Evolutionary conservation across 2,113 vertebrate species (phyloP).

Genomic region (Echinops telfairi): DNA sequence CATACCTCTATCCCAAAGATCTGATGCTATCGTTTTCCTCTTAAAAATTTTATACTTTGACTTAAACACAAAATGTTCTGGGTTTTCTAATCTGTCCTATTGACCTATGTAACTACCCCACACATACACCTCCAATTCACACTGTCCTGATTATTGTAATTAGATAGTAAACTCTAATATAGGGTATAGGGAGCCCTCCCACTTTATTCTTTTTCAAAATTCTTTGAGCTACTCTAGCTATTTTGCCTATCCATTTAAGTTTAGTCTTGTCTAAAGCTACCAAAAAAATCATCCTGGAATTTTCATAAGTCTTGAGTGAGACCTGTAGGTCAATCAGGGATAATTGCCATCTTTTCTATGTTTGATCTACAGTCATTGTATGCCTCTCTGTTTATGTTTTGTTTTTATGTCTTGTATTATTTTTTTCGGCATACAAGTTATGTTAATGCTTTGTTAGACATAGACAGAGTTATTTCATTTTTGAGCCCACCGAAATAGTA

Average conservation of each 20-base stretch:
- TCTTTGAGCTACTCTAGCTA: neutral
- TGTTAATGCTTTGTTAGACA: slow-evolving; percentile 35
- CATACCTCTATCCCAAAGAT: neutral
- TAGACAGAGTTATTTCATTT: neutral
- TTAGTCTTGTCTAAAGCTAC: neutral
- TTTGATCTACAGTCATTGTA: slow-evolving; percentile 3
- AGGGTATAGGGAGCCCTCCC: neutral
- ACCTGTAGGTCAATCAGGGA: neutral
- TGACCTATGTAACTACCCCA: too few relatives aligned
- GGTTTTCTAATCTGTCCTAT: too few relatives aligned
- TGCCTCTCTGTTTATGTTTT: slow-evolving; percentile 6
- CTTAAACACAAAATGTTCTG: neutral
- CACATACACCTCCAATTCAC: neutral
- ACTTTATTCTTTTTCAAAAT: slow-evolving; percentile 44
- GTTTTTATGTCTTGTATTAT: neutral
- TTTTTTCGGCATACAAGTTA: slow-evolving; percentile 28
- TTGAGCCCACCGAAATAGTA: neutral
- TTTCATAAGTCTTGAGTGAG: slow-evolving; percentile 48
- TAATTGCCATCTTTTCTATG: slow-evolving; percentile 16
- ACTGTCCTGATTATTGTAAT: neutral
- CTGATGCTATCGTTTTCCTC: neutral
- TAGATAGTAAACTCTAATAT: slow-evolving; percentile 36
- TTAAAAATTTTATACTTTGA: slow-evolving; percentile 25
- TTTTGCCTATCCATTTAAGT: slow-evolving; percentile 32
- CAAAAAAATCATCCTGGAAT: slow-evolving; percentile 12